These are phyloP conservation scores for Bombus polaris DNA, from an alignment of 1,140 invertebrate species.

Conservation along the genomic window DNA sequence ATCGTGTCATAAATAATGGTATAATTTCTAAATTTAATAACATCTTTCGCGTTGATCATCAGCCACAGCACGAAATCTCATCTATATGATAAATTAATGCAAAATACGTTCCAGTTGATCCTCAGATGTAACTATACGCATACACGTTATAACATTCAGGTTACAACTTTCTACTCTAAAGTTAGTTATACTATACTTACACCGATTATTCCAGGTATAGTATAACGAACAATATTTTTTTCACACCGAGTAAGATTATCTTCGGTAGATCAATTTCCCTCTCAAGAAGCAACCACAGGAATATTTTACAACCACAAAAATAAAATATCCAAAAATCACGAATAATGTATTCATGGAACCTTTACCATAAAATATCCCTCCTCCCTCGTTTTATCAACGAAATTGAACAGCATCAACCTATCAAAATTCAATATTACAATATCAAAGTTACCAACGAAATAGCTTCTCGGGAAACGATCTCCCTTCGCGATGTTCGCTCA, in stretches of 20 bases:
- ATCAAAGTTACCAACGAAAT: conserved; percentile 7
- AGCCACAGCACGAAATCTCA: background rate
- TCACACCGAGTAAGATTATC: background rate
- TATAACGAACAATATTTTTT: background rate
- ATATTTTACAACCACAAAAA: background rate
- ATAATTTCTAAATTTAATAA: background rate
- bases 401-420: conserved; percentile 4
- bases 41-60: background rate
- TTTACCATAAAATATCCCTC: background rate
- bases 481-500: background rate
- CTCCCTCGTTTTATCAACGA: background rate
- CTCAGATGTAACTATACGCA: background rate
- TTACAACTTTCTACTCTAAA: background rate
- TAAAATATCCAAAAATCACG: background rate
- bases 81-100: background rate
- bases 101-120: background rate
- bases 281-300: background rate
- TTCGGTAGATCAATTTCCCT: background rate
- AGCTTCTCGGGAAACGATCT: background rate
- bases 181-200: background rate
- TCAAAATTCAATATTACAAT: conserved; percentile 7
- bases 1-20: background rate
- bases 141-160: background rate
- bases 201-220: background rate
- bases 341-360: conserved; percentile 11